Conservation (phyloP, 2,888 invertebrate genomes). For the Pseudococcus jackbeardsleyi region DNA sequence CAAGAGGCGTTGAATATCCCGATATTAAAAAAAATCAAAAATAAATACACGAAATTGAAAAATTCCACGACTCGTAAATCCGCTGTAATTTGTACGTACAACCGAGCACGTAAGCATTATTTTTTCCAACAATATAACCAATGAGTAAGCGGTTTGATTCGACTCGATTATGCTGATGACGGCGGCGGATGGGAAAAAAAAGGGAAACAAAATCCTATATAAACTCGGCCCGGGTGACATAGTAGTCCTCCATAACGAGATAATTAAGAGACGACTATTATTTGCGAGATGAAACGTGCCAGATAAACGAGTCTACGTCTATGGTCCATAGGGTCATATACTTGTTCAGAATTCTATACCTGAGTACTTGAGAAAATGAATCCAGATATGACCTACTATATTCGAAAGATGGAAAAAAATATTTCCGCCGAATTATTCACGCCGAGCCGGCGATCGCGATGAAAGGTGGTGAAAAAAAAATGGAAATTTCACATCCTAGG, state of each 20-base stretch:
- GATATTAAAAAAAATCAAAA: neutral
- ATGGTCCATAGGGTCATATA: neutral
- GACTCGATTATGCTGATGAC: neutral
- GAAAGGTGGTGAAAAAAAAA: neutral
- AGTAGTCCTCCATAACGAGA: neutral
- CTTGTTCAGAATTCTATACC: neutral
- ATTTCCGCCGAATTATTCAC: conserved; percentile 17
- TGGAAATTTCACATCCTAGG: neutral
- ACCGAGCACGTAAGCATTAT: neutral
- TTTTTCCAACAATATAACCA: neutral
- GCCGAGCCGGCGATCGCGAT: neutral
- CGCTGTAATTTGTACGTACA: neutral
- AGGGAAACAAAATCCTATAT: neutral
- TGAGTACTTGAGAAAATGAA: neutral
- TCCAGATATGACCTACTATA: conserved; percentile 1
- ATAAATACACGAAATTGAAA: neutral
- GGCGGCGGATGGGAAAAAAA: neutral
- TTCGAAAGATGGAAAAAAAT: neutral
- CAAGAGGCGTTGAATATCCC: neutral
- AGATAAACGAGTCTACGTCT: neutral
- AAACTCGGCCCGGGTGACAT: neutral
- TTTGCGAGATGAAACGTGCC: conserved; percentile 6
- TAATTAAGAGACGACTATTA: neutral
- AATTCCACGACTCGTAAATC: neutral
- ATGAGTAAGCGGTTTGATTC: neutral